Evolutionary conservation across 2,888 invertebrate genomes (phyloP), one percentile per base, ranked within the genome.

Genomic region (Carcina quercana): DNA sequence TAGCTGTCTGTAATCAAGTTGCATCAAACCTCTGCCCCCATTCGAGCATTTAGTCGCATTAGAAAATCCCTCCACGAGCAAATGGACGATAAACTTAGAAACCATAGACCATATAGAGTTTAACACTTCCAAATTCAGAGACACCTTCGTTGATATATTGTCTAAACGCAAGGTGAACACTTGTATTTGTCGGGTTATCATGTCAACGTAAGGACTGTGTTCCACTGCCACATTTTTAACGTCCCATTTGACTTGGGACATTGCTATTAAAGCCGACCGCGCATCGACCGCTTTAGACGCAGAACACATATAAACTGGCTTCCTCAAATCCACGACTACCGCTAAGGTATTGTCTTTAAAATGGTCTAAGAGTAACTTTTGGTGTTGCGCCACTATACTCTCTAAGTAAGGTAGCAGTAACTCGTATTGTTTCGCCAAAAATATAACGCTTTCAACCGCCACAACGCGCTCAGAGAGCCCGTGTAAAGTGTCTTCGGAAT

Each of bases 21-120:
- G 98, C 98, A 99, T 99, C 6, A 99, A 74, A 0, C 97, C 98
- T 21, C 99, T 84, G 0, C 99, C 99, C 13, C 96, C 98, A 49
- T 96, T 96, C 0, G 96, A 93, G 72, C 99, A 99, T 65, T 96
- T 97, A 40, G 93, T 95, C 0, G 95, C 93, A 54, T 91, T 92
- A 0, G 96, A 91, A 76, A 93, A 97, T 15, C 96, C 98, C 83
- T 98, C 98, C 0, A 98, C 97, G 41, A 98, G 83, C 15, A 95
- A 88, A 60, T 94, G 92, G 3, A 95, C 93, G 5, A 95, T 88
- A 35, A 95, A 90, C 59, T 94, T 91, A 0, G 96, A 91, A 28
- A 95, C 89, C 66, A 93, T 92, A 53, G 94, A 90, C 98, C 97
- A 98, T 4, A 98, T 74, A 0, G 91, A 84, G 29, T 87, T 86